These are phyloP conservation scores for Boloria selene DNA, from an alignment of 2,888 invertebrate species.

Conservation along the genomic window DNA sequence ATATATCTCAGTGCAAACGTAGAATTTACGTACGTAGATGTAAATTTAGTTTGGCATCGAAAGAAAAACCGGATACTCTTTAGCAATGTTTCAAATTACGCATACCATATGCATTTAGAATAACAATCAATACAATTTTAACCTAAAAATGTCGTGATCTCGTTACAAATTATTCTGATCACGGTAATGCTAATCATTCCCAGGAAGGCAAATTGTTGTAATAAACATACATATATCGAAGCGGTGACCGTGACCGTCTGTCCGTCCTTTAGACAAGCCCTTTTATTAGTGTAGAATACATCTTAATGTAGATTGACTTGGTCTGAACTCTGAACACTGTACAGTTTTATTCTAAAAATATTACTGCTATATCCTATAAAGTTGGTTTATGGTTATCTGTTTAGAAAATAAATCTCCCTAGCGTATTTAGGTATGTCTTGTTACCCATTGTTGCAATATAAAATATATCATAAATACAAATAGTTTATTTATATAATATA, in stretches of 20 bases:
- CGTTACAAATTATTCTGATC: constrained; percentile 9
- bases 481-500: no score
- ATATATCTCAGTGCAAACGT: no score
- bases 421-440: no score
- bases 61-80: constrained; percentile 13
- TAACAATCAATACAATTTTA: constrained; percentile 9
- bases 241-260: constrained; percentile 24
- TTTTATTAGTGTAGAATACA: not conserved
- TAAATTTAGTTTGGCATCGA: not conserved
- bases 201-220: constrained; percentile 28
- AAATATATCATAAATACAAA: no score
- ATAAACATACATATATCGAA: constrained; percentile 7
- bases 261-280: constrained; percentile 18
- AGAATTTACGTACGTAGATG: no score
- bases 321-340: no score
- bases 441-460: no score
- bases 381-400: no score
- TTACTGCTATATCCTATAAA: no score
- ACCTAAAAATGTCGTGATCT: constrained; percentile 13
- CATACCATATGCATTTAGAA: constrained; percentile 7
- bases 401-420: no score
- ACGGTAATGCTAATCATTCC: constrained; percentile 29
- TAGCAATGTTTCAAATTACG: constrained; percentile 9
- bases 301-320: not conserved
- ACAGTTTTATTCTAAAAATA: no score